Percentiles rank a stretch among this genome's conserved stretches.
Evolutionary conservation across 2,888 invertebrate genomes (phyloP).

Genomic region (Panopea generosa): DNA sequence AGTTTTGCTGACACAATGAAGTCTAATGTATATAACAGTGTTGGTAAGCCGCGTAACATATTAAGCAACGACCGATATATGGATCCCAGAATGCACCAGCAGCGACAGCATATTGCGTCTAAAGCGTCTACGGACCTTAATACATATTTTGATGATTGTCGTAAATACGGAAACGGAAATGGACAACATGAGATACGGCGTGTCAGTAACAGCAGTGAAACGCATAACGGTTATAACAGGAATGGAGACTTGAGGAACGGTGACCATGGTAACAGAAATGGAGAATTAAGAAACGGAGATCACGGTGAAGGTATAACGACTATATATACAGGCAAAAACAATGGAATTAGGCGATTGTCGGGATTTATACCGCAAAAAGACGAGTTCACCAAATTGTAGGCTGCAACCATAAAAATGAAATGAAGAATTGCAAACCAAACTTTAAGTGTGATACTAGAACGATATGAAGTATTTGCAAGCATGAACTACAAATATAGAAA

Average conservation of each 20-base stretch:
- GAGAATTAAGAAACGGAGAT: constrained; percentile 10
- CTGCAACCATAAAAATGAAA: no score
- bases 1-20: constrained; percentile 60
- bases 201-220: constrained; percentile 13
- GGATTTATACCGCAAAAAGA: constrained; percentile 37
- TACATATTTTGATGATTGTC: constrained; percentile 47
- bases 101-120: constrained; percentile 9
- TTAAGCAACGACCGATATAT: constrained; percentile 47
- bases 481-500: no score
- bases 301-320: constrained; percentile 30
- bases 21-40: constrained; percentile 57
- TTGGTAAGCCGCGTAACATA: constrained; percentile 45
- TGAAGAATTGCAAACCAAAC: no score
- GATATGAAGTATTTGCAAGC: no score
- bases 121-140: constrained; percentile 55
- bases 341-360: constrained; percentile 37
- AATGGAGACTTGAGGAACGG: constrained; percentile 24
- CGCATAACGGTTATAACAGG: constrained; percentile 2
- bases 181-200: constrained; percentile 22
- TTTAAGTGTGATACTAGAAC: no score
- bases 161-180: constrained; percentile 30
- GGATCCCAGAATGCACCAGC: constrained; percentile 29
- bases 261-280: constrained; percentile 3
- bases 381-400: constrained; percentile 54
- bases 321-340: constrained; percentile 51